Evolutionary conservation across 1,140 invertebrate genomes (phyloP), one percentile per base, ranked within the genome.

Genomic region (Bathynomus jamesi): DNA sequence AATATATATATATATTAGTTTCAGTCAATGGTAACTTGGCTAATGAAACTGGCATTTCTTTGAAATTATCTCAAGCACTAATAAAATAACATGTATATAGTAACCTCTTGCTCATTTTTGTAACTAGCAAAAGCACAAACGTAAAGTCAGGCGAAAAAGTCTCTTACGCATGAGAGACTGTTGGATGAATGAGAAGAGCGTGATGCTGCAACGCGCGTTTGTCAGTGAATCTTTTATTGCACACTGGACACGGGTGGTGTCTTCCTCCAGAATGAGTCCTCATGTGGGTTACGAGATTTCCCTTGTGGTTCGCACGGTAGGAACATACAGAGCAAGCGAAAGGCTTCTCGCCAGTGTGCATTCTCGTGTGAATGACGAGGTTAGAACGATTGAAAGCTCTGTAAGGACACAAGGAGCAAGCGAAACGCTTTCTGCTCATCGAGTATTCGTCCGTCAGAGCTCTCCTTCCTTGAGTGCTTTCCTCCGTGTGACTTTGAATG

Each of bases 271-370:
- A 61, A 28, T 71, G 69, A 0, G 63, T 65, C 62, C 65, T 71
- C 30, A 65, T 28, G 31, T 71, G 69, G 7, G 67, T 69, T 13
- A 40, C 46, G 13, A 69, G 46, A 28, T 69, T 69, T 27, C 69
- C 63, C n/a, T 65, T 71, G 27, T 71, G 69, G 17, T 65, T 71
- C 24, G 69, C 63, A 25, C 69, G 69, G 25, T 65, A 71, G 29
- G 69, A 40, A 25, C 69, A 71, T 21, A n/a, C 60, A 7, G 69
- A 31, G 28, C 69, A 71, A 25, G 61, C 61, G 30, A 65, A 71
- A 10, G 69, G 69, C 25, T 71, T 71, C 62, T 71, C 69, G n/a
- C 69, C 69, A 7, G 69, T 65, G 31, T 71, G 69, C n/a, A 65
- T 65, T 10, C 61, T 28, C 7, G 30, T 64, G 62, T 53, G 63